Evolutionary conservation across 2,797 vertebrate genomes (phyloP).

Genomic region (Anniella stebbinsi): DNA sequence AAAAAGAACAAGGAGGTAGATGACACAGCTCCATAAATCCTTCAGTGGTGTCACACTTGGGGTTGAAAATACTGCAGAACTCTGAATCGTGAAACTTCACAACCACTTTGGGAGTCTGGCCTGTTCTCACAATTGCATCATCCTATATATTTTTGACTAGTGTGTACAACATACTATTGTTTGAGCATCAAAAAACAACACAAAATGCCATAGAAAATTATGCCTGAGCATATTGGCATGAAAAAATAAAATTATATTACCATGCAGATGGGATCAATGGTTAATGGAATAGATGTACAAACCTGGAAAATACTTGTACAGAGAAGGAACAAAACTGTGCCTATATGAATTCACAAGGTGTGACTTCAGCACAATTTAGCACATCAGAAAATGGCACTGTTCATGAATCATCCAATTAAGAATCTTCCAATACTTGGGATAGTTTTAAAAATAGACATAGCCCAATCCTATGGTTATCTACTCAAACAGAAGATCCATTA

Average conservation of each 20-base stretch:
- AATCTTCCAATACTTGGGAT: not conserved
- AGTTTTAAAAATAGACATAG: not conserved
- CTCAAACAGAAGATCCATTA: not conserved
- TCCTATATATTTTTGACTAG: not conserved
- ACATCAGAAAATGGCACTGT: not conserved
- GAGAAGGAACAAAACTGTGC: not conserved
- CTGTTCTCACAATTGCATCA: conserved; percentile 17
- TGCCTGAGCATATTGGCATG: not conserved
- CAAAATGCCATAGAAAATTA: not conserved
- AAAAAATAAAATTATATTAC: not conserved
- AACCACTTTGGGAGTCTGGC: not conserved
- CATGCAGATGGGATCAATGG: not conserved
- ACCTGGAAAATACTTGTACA: not conserved
- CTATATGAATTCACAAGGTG: not conserved
- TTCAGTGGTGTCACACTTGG: conserved; percentile 24
- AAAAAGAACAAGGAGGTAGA: conserved; percentile 15
- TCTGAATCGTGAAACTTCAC: conserved; percentile 32
- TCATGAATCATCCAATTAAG: not conserved
- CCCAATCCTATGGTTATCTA: not conserved
- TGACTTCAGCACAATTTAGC: not conserved
- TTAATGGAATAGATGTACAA: not conserved
- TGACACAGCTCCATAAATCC: conserved; percentile 41
- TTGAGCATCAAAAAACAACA: conserved; percentile 12
- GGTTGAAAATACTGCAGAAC: conserved; percentile 39
- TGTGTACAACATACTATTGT: not conserved